Evolutionary conservation across 2,113 vertebrate species (phyloP).

Genomic region (Trichechus manatus): DNA sequence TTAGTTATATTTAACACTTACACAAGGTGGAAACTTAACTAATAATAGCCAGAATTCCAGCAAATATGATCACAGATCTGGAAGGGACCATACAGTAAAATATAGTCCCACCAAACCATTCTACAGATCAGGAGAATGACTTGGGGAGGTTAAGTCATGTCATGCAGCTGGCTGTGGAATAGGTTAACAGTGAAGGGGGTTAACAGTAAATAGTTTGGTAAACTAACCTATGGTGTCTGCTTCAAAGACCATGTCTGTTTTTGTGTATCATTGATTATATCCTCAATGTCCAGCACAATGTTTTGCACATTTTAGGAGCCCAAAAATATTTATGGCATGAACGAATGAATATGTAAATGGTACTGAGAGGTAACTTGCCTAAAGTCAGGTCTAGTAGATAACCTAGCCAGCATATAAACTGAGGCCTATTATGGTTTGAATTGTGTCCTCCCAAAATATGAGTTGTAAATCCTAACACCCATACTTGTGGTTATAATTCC

Average conservation of each 20-base stretch:
- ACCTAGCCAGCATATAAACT: neutral
- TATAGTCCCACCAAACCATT: neutral
- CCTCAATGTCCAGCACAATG: neutral
- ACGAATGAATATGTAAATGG: neutral
- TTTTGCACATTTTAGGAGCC: neutral
- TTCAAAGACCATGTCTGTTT: neutral
- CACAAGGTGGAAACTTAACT: neutral
- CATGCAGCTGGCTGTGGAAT: neutral
- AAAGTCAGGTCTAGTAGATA: neutral
- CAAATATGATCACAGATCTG: neutral
- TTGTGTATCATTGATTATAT: neutral
- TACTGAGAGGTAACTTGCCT: neutral
- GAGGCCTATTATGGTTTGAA: neutral
- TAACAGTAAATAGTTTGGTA: neutral
- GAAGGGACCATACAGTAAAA: neutral
- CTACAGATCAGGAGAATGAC: slow-evolving; percentile 2
- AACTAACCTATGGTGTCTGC: neutral
- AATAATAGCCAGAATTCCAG: neutral
- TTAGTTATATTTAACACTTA: neutral
- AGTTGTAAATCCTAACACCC: neutral
- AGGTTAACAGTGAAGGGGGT: neutral
- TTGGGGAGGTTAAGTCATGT: neutral
- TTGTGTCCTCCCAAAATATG: neutral
- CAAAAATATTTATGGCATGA: neutral
- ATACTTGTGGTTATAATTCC: neutral